Base-by-base conservation (phyloP, 2,888 invertebrate genomes). In the Falcaria lacertinaria region DNA sequence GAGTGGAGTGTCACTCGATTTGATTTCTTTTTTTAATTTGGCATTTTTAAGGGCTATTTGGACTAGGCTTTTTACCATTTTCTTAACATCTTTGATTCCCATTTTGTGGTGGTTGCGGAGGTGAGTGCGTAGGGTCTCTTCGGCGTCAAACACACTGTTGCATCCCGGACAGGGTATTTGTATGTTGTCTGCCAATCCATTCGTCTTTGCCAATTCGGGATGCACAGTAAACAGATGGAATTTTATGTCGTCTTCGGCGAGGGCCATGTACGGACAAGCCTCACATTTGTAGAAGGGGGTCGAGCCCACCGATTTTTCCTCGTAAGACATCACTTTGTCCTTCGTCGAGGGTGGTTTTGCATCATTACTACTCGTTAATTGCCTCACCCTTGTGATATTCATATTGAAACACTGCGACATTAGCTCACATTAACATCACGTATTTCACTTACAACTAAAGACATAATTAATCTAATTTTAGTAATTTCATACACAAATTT, bases 61-160 rank as follows among this genome's bases (percentile, higher is more conserved):
- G 1, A 91, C 78, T 8, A 91, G 78, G 52, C 90, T 90, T 64
- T 90, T 90, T 0, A 92, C 75, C 72, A 93, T 90, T 69, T 90
- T 89, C 50, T 88, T 88, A 1, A 92, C 78, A 63, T 93, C 93
- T 54, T 89, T 88, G 43, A 89, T 85, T 28, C 85, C 90, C 84
- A 94, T 92, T 71, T 92, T 91, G 67, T 94, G 94, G 67, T 94
- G 94, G 59, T 91, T 91, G 16, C 91, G 87, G 4, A 94, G 78
- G 68, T 94, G 94, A 4, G 90, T 89, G 54, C 92, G 82, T 0
- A 94, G 72, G 0, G 92, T 91, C 59, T 92, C 90, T 57, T 91
- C 90, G 7, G 91, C 90, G 58, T 91, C 92, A 63, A 94, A 94
- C 1, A 91, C 74, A 64, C 93, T 93, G 0, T 88, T 72, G 64